Evolutionary conservation across 1,140 invertebrate species (phyloP), one percentile per base, ranked within the genome.

Genomic region (Drosophila triauraria): DNA sequence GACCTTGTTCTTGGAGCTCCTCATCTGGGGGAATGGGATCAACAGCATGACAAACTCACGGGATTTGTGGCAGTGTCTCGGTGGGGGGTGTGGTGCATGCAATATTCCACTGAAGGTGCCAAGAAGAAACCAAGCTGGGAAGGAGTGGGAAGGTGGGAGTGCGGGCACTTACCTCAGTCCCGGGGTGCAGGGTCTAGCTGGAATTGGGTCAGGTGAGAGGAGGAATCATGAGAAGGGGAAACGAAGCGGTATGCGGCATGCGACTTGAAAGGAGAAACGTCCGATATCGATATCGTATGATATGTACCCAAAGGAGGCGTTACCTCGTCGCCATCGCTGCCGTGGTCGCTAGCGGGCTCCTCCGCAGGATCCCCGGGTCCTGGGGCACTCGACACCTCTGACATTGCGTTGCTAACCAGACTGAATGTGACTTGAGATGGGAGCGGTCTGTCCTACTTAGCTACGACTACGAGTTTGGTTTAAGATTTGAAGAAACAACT

Each of bases 1-100:
- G 12, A 12, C 17, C 64, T 90, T 90, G 15, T 13, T 25, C 64
- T 90, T 90, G 32, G 85, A 90, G 40, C 38, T 20, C 20, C 85
- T 64, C 43, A 54, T 53, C 85, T 90, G 56, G 40, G n/a, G 20
- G 38, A 57, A 67, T 42, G 6, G 51, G 57, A 40, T 7, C 71
- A 60, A 68, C 48, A 68, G 62, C 50, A 68, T 44, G 35, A 54
- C 40, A 4, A 27, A 75, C 30, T 74, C 38, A 12, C 2, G 27
- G 53, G 30, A 44, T 42, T 25, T 42, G 13, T 44, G n/a, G 5
- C 5, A 6, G 23, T 8, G 27, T 27, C 27, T 38, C 12, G 30
- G 25, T 30, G 17, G 7, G 12, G n/a, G 32, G 69, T 60, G 69
- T 47, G 44, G 67, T 72, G 67, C 69, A 60, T 72, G 69, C 67